Evolutionary conservation across 2,888 invertebrate species (phyloP).

Genomic region (Chirona hameri): DNA sequence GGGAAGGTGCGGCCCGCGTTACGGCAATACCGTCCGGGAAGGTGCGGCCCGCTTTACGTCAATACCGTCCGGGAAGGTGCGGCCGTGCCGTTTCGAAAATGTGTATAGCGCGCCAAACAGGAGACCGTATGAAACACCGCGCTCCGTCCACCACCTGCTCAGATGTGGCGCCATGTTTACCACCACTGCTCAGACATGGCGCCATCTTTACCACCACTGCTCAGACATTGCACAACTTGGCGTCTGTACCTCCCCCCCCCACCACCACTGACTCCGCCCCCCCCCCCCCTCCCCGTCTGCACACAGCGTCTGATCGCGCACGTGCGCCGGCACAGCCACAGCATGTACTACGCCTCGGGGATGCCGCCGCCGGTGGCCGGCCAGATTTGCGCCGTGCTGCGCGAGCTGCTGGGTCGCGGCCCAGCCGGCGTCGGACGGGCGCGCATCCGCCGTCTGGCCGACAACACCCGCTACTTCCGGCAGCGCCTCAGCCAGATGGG

Average conservation of each 20-base stretch:
- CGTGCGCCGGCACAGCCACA: constrained; percentile 30
- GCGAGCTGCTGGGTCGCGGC: constrained; percentile 25
- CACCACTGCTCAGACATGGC: no score
- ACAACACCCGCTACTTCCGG: constrained; percentile 79
- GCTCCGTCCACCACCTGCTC: no score
- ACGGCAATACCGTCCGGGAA: no score
- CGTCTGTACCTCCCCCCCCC: not conserved
- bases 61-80: no score
- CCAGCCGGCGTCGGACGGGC: constrained; percentile 46
- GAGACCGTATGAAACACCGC: no score
- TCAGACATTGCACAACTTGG: no score
- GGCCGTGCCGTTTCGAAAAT: no score
- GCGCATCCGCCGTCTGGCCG: constrained; percentile 66
- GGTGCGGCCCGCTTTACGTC: no score
- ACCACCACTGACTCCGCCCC: not conserved
- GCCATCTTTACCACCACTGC: no score
- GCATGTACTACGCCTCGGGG: constrained; percentile 28
- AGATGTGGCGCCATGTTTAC: no score
- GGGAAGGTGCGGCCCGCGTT: no score
- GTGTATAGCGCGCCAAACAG: no score
- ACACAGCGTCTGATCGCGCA: constrained; percentile 26
- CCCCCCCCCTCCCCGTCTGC: not conserved
- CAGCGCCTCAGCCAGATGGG: constrained; percentile 77
- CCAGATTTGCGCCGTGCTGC: constrained; percentile 30
- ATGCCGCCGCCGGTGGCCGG: constrained; percentile 32